phyloP scores from a whole-genome alignment of 2,113 vertebrate genomes.

The Zosterops lateralis region DNA sequence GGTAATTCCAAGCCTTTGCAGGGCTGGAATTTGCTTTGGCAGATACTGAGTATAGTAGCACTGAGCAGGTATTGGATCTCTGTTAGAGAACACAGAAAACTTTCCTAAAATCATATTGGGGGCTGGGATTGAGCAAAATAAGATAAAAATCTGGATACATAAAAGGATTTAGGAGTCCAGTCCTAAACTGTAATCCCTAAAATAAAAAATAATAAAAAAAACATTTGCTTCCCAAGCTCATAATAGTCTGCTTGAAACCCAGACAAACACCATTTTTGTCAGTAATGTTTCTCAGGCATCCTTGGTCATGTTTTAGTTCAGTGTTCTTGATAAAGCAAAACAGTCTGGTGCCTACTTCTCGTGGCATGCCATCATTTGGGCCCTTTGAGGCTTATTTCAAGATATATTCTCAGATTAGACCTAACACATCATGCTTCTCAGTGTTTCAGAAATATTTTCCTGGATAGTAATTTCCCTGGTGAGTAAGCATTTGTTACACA shows the following conservation, averaged over 20 bases:
- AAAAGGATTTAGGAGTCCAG: not conserved
- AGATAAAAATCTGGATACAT: not conserved
- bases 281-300: not conserved
- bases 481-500: not conserved
- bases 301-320: not conserved
- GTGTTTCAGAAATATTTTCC: not conserved
- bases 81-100: not conserved
- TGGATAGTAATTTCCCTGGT: not conserved
- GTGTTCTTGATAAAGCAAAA: not conserved
- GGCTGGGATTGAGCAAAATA: not conserved
- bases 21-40: not conserved
- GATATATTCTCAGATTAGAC: not conserved
- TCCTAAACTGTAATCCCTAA: not conserved
- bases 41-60: not conserved
- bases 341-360: not conserved
- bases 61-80: not conserved
- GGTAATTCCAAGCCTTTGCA: not conserved
- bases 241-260: not conserved
- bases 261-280: not conserved
- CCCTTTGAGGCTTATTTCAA: not conserved
- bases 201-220: not conserved
- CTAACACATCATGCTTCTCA: not conserved
- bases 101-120: not conserved
- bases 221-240: not conserved
- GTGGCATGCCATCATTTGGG: not conserved